Conservation (phyloP, 2,797 vertebrate species). For the Antrozous pallidus region DNA sequence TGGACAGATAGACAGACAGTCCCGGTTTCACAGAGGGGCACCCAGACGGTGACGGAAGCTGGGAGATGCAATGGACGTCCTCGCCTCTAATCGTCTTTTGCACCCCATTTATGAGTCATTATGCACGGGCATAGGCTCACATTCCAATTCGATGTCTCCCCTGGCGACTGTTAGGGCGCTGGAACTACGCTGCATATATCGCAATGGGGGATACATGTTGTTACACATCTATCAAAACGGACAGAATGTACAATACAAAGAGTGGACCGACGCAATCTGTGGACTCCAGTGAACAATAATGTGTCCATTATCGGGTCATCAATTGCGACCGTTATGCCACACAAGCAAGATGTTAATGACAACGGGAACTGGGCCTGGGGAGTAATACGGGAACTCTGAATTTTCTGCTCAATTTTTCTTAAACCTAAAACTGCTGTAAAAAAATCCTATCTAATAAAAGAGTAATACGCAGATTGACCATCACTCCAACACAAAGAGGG, state of each 20-base stretch:
- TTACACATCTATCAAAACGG: neutral
- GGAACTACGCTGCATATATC: neutral
- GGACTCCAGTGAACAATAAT: neutral
- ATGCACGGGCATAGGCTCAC: neutral
- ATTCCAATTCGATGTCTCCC: neutral
- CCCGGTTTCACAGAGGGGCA: neutral
- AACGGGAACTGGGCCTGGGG: neutral
- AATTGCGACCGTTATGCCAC: neutral
- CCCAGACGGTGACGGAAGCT: neutral
- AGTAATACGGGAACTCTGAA: neutral
- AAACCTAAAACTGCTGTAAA: neutral
- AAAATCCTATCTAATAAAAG: no score
- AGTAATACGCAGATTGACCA: no score
- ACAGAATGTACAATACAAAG: accelerated
- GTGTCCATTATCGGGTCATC: neutral
- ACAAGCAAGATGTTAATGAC: neutral
- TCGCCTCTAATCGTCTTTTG: neutral
- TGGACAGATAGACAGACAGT: neutral
- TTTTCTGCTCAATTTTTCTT: neutral
- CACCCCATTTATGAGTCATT: neutral
- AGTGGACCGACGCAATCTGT: neutral
- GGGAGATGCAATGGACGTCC: neutral
- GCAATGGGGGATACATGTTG: accelerated
- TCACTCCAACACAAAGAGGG: no score
- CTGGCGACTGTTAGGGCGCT: neutral